Evolutionary conservation across 1,140 invertebrate species (phyloP), one percentile per base, ranked within the genome.

Genomic region (Drosophila aff.): DNA sequence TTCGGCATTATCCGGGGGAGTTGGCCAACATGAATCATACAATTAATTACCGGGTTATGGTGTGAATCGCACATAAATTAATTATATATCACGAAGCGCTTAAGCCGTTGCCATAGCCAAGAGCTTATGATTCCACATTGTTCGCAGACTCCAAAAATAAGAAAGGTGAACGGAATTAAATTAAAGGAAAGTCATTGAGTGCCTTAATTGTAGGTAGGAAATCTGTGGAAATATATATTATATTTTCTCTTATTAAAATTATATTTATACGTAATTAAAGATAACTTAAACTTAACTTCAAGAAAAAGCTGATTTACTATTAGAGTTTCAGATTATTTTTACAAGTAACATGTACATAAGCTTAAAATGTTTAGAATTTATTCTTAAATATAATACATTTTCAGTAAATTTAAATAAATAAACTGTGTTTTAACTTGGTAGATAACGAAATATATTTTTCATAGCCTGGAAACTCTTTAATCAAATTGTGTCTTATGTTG

Each of bases 41-140:
- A 31, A 40, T 68, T 57, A 71, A 68, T 69, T 71, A 68, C 49
- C 26, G 40, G 64, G 33, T 40, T 55, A 46, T 31, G 40, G 64
- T 71, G 67, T 71, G 67, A 71, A 71, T 28, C 65, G 47, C 64
- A 26, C 67, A 68, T 57, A 47, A 55, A 68, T 71, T 53, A 55
- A 55, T 67, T 47, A 69, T 69, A 43, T 26, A 31, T 64, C 40
- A 63, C 36, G 15, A 23, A 26, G 46, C 16, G 60, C 46, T 50
- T 64, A 57, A 64, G 47, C 36, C 61, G 33, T 11, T 63, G 47
- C 50, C 49, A 55, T 16, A 55, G 61, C 21, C 61, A 10, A 41
- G 26, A 64, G 62, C 52, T 40, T 41, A 15, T 21, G 52, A 8
- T 59, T 65, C n/a, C 38, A 63, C 26, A 63, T 64, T 33, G 59